Percentiles rank a stretch among this genome's conserved stretches.
Evolutionary conservation across 2,113 vertebrate species (phyloP).

Genomic region (Ancistrus triradiatus): DNA sequence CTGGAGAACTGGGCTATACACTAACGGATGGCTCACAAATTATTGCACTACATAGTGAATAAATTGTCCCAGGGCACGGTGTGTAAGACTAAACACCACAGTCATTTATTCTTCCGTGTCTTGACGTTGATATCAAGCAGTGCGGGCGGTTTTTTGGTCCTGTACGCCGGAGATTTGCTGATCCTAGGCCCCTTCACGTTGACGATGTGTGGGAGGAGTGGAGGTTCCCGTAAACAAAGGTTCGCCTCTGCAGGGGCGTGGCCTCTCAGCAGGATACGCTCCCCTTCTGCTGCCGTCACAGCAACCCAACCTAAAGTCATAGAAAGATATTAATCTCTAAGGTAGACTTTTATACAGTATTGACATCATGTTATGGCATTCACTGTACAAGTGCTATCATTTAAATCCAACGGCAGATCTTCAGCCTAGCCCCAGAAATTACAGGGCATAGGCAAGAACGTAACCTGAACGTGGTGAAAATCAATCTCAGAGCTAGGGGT

Average conservation of each 20-base stretch:
- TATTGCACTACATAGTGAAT: too few relatives aligned
- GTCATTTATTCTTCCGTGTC: not conserved
- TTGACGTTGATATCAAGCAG: conserved; percentile 59
- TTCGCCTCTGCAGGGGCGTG: conserved; percentile 66
- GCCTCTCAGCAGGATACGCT: conserved; percentile 70
- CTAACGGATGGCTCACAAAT: too few relatives aligned
- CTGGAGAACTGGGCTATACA: too few relatives aligned
- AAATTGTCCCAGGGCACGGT: too few relatives aligned
- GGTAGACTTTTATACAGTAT: not conserved
- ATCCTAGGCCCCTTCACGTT: conserved; percentile 76
- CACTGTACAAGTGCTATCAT: too few relatives aligned
- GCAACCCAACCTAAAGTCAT: conserved; percentile 82
- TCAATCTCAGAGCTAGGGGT: too few relatives aligned
- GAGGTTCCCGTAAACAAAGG: conserved; percentile 65
- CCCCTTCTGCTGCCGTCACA: conserved; percentile 67
- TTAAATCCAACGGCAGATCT: too few relatives aligned
- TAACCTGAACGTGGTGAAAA: too few relatives aligned
- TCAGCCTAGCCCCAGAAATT: too few relatives aligned
- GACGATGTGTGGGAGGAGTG: conserved; percentile 78
- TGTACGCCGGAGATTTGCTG: conserved; percentile 69
- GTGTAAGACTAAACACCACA: too few relatives aligned
- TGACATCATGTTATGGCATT: too few relatives aligned
- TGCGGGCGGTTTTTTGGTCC: conserved; percentile 61
- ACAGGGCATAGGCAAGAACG: too few relatives aligned
- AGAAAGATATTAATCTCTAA: not conserved